These are phyloP conservation scores for Acanthis flammea DNA, from an alignment of 2,797 vertebrate genomes.

Conservation along the genomic window DNA sequence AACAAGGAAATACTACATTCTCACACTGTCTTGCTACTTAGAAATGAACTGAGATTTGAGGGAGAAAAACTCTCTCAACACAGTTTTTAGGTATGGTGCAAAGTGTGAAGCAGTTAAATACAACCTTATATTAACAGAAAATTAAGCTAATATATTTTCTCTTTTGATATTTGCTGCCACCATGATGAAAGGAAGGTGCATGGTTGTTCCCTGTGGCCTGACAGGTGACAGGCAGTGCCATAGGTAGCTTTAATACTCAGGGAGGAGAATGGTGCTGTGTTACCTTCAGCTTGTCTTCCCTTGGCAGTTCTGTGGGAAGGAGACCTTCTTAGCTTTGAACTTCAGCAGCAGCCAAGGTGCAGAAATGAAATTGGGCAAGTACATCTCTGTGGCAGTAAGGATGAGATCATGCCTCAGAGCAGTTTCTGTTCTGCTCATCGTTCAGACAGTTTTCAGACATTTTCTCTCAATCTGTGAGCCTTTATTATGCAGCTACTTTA, in stretches of 20 bases:
- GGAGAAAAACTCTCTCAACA: background rate
- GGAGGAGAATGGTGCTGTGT: background rate
- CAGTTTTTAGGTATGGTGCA: background rate
- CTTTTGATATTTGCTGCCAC: background rate
- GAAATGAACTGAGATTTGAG: background rate
- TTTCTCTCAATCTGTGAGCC: slow-evolving; percentile 5
- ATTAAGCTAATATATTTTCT: background rate
- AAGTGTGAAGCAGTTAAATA: background rate
- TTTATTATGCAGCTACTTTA: slow-evolving; percentile 30
- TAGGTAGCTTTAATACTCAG: background rate
- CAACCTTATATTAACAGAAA: background rate
- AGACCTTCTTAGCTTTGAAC: background rate
- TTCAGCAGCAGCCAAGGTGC: background rate
- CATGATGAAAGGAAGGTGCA: background rate
- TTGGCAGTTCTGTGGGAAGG: background rate
- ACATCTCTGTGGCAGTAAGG: background rate
- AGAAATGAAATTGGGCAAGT: background rate
- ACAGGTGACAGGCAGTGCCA: background rate
- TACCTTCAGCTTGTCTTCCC: background rate
- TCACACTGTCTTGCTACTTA: background rate
- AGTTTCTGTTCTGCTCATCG: slow-evolving; percentile 4
- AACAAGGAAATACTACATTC: background rate
- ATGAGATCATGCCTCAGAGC: background rate
- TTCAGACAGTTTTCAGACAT: slow-evolving; percentile 29
- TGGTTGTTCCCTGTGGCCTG: background rate